A percentile compares a stretch with the other conserved stretches of the same genome.
Conservation (phyloP, 2,888 invertebrate genomes). For the Andrena trimmerana region DNA sequence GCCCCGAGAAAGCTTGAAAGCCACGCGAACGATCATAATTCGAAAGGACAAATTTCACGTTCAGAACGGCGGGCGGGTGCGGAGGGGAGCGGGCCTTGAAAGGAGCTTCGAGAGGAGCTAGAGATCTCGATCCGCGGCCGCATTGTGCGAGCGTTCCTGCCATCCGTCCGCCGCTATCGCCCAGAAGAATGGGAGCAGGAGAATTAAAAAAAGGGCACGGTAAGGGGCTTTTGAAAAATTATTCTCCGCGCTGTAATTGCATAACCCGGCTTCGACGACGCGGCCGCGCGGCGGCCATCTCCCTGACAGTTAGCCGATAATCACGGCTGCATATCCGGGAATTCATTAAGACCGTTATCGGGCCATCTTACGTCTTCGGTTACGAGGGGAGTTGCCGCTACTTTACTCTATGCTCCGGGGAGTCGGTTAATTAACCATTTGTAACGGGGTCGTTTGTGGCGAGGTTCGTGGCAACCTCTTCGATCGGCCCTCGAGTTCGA, state of each 20-base stretch:
- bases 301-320: conserved; percentile 67
- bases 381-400: conserved; percentile 24
- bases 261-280: conserved; percentile 51
- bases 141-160: conserved; percentile 16
- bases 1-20: neutral
- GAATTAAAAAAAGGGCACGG: conserved; percentile 16
- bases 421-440: conserved; percentile 42
- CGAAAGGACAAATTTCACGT: neutral
- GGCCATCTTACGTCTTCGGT: conserved; percentile 53
- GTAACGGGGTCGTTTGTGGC: conserved; percentile 16
- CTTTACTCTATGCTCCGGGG: conserved; percentile 26
- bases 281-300: conserved; percentile 29
- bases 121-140: conserved; percentile 22
- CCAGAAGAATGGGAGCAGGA: conserved; percentile 30
- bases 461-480: neutral
- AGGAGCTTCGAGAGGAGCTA: conserved; percentile 8
- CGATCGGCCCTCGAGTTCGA: conserved; percentile 10
- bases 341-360: conserved; percentile 67
- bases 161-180: neutral
- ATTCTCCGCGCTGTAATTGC: conserved; percentile 68
- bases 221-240: conserved; percentile 67
- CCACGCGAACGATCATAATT: conserved; percentile 1
- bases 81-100: neutral
- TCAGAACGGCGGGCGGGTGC: neutral
- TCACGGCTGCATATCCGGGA: conserved; percentile 48